phyloP scores from a whole-genome alignment of 2,888 invertebrate genomes.

The Pandemis heparana region DNA sequence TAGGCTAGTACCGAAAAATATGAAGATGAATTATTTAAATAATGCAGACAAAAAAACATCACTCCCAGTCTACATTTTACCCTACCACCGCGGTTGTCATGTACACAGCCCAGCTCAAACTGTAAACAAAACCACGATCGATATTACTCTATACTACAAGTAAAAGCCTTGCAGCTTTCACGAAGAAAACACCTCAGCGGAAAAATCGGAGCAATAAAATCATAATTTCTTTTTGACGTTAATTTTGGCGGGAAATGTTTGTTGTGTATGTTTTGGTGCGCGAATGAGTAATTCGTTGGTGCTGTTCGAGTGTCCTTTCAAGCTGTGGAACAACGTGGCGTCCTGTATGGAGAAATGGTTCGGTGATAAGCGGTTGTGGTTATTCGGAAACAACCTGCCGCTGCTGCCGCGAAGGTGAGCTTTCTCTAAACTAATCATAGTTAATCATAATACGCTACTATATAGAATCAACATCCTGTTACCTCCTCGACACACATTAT shows the following conservation, averaged over 20 bases:
- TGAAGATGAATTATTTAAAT: not conserved
- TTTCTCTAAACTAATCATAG: conserved; percentile 14
- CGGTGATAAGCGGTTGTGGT: conserved; percentile 95
- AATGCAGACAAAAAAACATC: not conserved
- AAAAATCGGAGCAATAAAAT: conserved; percentile 42
- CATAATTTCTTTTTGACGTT: conserved; percentile 54
- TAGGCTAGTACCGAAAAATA: not conserved
- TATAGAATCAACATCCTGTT: not conserved
- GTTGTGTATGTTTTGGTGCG: conserved; percentile 59
- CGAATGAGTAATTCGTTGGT: conserved; percentile 71
- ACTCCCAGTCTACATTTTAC: conserved; percentile 61
- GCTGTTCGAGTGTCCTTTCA: conserved; percentile 62
- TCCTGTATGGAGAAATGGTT: conserved; percentile 96
- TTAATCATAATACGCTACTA: not conserved
- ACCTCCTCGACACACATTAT: not conserved
- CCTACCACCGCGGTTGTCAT: conserved; percentile 81
- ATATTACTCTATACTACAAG: conserved; percentile 69
- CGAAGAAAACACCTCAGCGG: conserved; percentile 57
- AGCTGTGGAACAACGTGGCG: conserved; percentile 81
- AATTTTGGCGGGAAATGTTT: conserved; percentile 71
- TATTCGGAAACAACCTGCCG: conserved; percentile 95
- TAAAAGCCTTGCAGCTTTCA: conserved; percentile 71
- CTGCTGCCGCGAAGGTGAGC: conserved; percentile 92
- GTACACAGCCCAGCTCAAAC: conserved; percentile 79
- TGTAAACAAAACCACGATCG: conserved; percentile 83